Evolutionary conservation across 64 coral and sea anemone genomes (phyloP).

Genomic region (Acropora yongei): DNA sequence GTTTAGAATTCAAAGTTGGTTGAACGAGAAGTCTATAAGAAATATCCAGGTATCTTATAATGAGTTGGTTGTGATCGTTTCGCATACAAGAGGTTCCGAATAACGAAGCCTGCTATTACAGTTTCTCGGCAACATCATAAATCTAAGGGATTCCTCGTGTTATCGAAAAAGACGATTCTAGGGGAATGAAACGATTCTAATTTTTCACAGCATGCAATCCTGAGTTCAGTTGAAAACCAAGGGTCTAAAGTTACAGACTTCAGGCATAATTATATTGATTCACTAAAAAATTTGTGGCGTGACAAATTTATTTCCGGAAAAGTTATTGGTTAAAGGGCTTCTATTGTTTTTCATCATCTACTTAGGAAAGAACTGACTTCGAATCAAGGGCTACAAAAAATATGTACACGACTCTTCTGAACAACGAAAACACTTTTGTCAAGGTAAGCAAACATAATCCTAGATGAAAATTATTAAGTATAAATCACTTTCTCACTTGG

Average conservation of each 20-base stretch:
- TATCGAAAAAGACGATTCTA: no score
- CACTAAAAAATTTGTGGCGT: background rate
- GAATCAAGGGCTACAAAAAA: constrained; percentile 94
- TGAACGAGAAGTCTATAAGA: constrained; percentile 92
- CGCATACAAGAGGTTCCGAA: no score
- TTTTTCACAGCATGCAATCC: no score
- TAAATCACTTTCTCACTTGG: background rate
- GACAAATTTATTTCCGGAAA: background rate
- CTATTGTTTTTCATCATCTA: background rate
- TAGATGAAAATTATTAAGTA: background rate
- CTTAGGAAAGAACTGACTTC: constrained; percentile 91
- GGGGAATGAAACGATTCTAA: no score
- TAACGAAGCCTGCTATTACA: no score
- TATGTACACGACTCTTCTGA: constrained; percentile 88
- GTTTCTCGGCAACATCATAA: background rate
- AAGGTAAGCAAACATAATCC: constrained; percentile 42
- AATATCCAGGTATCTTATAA: constrained; percentile 82
- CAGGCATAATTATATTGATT: no score
- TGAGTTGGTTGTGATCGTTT: background rate
- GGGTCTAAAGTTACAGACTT: no score
- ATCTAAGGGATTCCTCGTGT: no score
- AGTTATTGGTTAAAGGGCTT: background rate
- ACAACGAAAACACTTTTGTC: constrained; percentile 95
- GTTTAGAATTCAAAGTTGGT: constrained; percentile 89
- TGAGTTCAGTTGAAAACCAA: no score